Percentiles rank a stretch among this genome's conserved stretches.
These are phyloP conservation scores for Melieria omissa DNA, from an alignment of 2,888 invertebrate genomes.

Conservation along the genomic window DNA sequence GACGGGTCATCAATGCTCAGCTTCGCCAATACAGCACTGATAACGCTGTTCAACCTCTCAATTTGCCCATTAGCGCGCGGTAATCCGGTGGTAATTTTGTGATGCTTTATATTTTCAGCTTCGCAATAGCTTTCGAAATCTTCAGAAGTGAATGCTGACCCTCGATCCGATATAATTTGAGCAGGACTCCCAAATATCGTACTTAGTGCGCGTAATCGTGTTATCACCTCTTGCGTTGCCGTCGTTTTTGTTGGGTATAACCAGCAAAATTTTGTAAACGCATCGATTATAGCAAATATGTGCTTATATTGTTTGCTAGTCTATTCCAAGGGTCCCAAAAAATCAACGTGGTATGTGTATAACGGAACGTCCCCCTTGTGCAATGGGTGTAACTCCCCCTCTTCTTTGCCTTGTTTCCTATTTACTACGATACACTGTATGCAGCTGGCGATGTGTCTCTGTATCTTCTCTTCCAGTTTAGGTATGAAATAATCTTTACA, in stretches of 20 bases:
- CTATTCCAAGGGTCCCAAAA: constrained; percentile 40
- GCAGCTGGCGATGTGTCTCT: constrained; percentile 37
- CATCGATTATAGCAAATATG: constrained; percentile 58
- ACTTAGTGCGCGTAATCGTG: constrained; percentile 44
- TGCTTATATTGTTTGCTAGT: constrained; percentile 47
- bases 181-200: constrained; percentile 53
- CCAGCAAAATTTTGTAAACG: constrained; percentile 60
- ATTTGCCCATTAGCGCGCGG: constrained; percentile 36
- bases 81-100: constrained; percentile 46
- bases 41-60: constrained; percentile 31
- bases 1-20: constrained; percentile 26
- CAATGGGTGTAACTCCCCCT: constrained; percentile 34
- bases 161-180: constrained; percentile 44
- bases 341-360: constrained; percentile 27
- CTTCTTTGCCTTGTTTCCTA: constrained; percentile 38
- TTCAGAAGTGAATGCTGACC: constrained; percentile 51
- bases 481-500: constrained; percentile 18
- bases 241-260: constrained; percentile 49
- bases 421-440: constrained; percentile 41
- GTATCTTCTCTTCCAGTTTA: constrained; percentile 41
- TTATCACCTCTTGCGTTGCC: constrained; percentile 4
- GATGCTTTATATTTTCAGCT: constrained; percentile 46
- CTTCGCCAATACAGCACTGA: constrained; percentile 36
- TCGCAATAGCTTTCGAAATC: constrained; percentile 58
- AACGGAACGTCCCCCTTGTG: neutral